Base-by-base conservation (phyloP, 2,888 invertebrate genomes). In the Alsophila aescularia region DNA sequence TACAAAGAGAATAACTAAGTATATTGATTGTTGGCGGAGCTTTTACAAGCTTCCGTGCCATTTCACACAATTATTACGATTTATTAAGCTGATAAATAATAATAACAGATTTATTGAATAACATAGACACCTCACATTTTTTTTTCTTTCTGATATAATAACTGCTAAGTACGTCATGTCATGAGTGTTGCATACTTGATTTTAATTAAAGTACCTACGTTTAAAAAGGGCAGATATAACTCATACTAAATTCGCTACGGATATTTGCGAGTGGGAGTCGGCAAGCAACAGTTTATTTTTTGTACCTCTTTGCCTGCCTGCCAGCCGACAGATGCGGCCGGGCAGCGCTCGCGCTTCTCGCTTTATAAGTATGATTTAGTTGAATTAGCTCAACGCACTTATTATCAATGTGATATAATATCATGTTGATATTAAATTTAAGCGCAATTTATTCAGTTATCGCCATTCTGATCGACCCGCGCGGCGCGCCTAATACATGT, bases 351-450 rank as follows among this genome's bases (percentile, higher is more conserved):
- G 79, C 79, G 77, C 70, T 71, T 67, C 64, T 75, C 78, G 83
- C 80, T 87, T 87, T 82, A 16, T 85, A 86, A 85, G 80, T 72
- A 78, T 86, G 86, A 86, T 86, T 87, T 85, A 87, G 27, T 9
- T 27, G 36, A n/a, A 14, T 39, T 18, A 42, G 64, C 70, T 73
- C 69, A 73, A 70, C 27, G 50, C 29, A 73, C 71, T 70, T 79
- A 73, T 80, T 77, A 79, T 72, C 76, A 72, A 75, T 72, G 8
- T 24, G 8, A 4, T 18, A 18, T 18, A 18, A 24, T 24, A 7
- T 7, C 24, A 24, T 8, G 8, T 71, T 64, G 67, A 63, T 64
- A 51, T 56, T 52, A 52, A 65, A 13, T 51, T 43, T 13, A 18
- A 24, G 51, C 60, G 67, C 24, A 24, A 71, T 70, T 75, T 73